phyloP scores from a whole-genome alignment of 2,113 vertebrate genomes.

The Lontra canadensis region DNA sequence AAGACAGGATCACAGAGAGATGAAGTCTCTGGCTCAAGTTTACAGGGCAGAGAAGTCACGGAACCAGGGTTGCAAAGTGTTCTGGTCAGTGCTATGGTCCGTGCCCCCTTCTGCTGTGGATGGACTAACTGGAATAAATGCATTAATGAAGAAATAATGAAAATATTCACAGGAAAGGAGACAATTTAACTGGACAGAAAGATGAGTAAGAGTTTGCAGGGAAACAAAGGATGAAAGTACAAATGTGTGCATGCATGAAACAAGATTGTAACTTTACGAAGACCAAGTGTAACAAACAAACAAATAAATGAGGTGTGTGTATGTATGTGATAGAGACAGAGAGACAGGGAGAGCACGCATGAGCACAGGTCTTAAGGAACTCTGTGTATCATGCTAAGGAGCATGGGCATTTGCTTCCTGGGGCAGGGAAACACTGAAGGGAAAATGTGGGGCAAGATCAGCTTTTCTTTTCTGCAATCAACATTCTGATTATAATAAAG shows the following conservation, averaged over 20 bases:
- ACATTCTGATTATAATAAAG: not conserved
- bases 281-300: not conserved
- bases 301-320: not conserved
- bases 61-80: not conserved
- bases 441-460: not conserved
- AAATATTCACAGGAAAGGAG: not conserved
- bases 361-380: not conserved
- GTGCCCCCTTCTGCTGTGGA: not conserved
- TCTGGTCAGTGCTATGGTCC: not conserved
- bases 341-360: not conserved
- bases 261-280: not conserved
- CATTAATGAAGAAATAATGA: not conserved
- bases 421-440: not conserved
- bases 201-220: not conserved
- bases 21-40: not conserved
- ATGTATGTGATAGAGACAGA: not conserved
- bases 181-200: not conserved
- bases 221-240: not conserved
- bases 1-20: not conserved
- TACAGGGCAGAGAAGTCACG: not conserved
- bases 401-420: not conserved
- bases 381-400: not conserved
- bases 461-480: not conserved
- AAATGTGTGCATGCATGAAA: not conserved
- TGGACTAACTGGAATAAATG: not conserved